These are phyloP conservation scores for Leptopilina clavipes DNA, from an alignment of 1,140 invertebrate genomes.

Conservation along the genomic window DNA sequence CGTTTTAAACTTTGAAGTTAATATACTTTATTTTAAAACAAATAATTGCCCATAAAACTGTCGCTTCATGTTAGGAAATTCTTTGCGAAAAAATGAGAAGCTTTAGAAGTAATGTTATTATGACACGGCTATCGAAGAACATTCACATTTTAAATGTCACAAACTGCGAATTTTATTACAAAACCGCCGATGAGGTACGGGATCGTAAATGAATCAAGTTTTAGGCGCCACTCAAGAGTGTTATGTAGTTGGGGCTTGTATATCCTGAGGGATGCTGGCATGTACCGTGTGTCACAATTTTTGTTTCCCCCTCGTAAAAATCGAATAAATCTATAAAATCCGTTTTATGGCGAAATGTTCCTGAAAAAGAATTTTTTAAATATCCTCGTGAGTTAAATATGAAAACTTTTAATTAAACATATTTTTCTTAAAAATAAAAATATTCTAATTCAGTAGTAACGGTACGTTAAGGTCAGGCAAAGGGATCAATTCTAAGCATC, in stretches of 20 bases:
- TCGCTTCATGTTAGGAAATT: background rate
- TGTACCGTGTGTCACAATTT: background rate
- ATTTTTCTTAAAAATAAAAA: too few relatives aligned
- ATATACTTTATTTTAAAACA: background rate
- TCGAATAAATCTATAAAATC: too few relatives aligned
- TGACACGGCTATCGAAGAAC: background rate
- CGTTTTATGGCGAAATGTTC: too few relatives aligned
- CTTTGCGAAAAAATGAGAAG: background rate
- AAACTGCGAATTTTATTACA: slow-evolving; percentile 42
- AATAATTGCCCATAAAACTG: background rate
- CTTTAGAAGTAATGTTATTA: background rate
- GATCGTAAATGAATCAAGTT: slow-evolving; percentile 51
- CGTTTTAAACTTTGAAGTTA: too few relatives aligned
- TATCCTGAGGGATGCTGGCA: background rate
- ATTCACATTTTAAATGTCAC: slow-evolving; percentile 5
- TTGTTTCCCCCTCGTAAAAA: too few relatives aligned
- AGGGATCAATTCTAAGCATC: too few relatives aligned
- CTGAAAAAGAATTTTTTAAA: too few relatives aligned
- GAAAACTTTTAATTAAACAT: too few relatives aligned
- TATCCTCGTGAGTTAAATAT: too few relatives aligned
- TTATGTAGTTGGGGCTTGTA: background rate
- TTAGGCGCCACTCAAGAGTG: slow-evolving; percentile 36
- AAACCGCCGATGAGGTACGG: slow-evolving; percentile 39
- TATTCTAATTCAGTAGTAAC: too few relatives aligned
- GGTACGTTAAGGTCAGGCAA: too few relatives aligned